A percentile compares a stretch with the other conserved stretches of the same genome.
These are phyloP conservation scores for Yponomeuta cagnagella DNA, from an alignment of 2,888 invertebrate genomes.

Conservation along the genomic window DNA sequence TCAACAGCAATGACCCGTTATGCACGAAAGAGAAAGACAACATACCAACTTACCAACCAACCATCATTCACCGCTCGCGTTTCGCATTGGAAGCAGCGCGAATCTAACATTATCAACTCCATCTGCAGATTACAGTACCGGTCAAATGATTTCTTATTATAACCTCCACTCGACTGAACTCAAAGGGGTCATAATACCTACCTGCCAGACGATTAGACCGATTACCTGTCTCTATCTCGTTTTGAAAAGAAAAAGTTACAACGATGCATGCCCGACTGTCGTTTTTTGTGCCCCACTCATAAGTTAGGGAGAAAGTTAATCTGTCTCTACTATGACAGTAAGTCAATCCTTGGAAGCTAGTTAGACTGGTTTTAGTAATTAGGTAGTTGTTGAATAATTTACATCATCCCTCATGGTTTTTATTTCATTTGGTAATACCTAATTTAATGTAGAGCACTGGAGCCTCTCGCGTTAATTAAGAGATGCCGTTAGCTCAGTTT, in stretches of 20 bases:
- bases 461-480: neutral
- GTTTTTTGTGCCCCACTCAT: neutral
- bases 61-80: neutral
- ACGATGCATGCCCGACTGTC: neutral
- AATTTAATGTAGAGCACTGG: neutral
- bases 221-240: neutral
- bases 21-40: constrained; percentile 23
- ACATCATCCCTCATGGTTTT: constrained; percentile 37
- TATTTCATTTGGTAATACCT: constrained; percentile 24
- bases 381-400: constrained; percentile 32
- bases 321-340: neutral
- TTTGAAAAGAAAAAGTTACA: neutral
- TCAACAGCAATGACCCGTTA: constrained; percentile 31
- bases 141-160: neutral
- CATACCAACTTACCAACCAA: neutral
- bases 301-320: neutral
- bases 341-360: constrained; percentile 21
- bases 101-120: neutral
- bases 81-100: neutral
- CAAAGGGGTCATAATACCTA: neutral
- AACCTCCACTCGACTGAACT: neutral
- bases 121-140: neutral
- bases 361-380: constrained; percentile 35
- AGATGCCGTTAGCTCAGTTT: constrained; percentile 1
- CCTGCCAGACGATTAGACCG: neutral